These are phyloP conservation scores for Oophaga pumilio DNA, from an alignment of 2,113 vertebrate species.

Conservation along the genomic window DNA sequence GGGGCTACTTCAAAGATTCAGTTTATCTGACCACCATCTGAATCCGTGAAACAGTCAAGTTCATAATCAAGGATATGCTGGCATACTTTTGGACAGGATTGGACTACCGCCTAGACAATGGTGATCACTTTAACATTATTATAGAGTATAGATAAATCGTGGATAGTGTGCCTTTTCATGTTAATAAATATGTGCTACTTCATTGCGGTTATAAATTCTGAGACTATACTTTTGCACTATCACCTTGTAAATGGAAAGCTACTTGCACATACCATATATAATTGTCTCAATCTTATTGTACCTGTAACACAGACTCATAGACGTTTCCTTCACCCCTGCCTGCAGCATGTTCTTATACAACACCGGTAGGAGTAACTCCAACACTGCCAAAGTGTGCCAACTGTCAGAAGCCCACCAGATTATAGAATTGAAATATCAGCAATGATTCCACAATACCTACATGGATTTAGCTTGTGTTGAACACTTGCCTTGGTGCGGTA, in stretches of 20 bases:
- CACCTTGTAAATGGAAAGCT: background rate
- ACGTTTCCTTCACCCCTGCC: background rate
- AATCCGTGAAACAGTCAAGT: too few species aligned
- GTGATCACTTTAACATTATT: too few species aligned
- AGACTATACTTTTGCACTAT: too few species aligned
- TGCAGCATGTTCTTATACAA: background rate
- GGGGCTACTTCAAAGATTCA: too few species aligned
- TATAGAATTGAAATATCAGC: background rate
- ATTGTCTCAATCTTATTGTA: background rate
- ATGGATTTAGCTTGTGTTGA: background rate
- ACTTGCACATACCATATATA: background rate
- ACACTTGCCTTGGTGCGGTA: background rate
- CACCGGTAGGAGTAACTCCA: background rate
- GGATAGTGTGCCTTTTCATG: too few species aligned
- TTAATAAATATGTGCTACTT: too few species aligned
- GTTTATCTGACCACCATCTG: too few species aligned
- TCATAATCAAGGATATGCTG: too few species aligned
- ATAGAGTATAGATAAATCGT: too few species aligned
- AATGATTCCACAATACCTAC: background rate
- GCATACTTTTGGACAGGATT: too few species aligned
- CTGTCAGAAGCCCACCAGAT: background rate
- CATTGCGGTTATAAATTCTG: too few species aligned
- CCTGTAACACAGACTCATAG: background rate
- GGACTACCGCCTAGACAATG: too few species aligned
- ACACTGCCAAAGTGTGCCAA: background rate